Evolutionary conservation across 2,797 vertebrate species (phyloP), one percentile per base, ranked within the genome.

Genomic region (Pseudopleuronectes americanus): DNA sequence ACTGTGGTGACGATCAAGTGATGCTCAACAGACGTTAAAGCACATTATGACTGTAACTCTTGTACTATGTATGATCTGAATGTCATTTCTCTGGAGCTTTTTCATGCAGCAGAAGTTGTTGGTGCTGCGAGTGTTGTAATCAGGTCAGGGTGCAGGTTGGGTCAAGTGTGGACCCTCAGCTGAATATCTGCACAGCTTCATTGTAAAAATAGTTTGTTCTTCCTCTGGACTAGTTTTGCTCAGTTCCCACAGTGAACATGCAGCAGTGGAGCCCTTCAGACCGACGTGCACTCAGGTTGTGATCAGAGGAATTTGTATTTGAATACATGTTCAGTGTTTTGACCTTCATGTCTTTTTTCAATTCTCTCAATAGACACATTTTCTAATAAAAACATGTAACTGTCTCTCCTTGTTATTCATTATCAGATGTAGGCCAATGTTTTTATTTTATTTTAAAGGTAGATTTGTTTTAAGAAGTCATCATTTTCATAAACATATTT

Each of bases 251-350:
- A 55, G 57, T 52, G 67, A 41, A 51, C 41, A 10, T 19, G 43
- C 43, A 16, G 43, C 14, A 17, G 17, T 16, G 43, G 43, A 55
- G 47, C 19, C 48, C 4, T 4, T 65, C 67, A 75, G 9, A 65
- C 63, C 60, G 16, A 53, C 73, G 54, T 71, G 59, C 65, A 55
- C 66, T 68, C 67, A 51, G 21, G 57, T n/a, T 52, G 61, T 64
- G 60, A 74, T 80, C 62, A 68, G 51, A 76, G 43, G 3, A 2
- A 71, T 75, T 66, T 79, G 41, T 70, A 77, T 84, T 24, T 77
- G 36, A 74, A 79, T 71, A 16, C 67, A 64, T 83, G 73, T 72
- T 70, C 57, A 81, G 67, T 69, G 22, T 71, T 71, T 68, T 72
- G 1, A 74, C 31, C 21, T 74, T 60, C 6, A 38, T 77, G 73